Conservation (phyloP, 2,797 vertebrate genomes). For the Crenuchus spilurus region DNA sequence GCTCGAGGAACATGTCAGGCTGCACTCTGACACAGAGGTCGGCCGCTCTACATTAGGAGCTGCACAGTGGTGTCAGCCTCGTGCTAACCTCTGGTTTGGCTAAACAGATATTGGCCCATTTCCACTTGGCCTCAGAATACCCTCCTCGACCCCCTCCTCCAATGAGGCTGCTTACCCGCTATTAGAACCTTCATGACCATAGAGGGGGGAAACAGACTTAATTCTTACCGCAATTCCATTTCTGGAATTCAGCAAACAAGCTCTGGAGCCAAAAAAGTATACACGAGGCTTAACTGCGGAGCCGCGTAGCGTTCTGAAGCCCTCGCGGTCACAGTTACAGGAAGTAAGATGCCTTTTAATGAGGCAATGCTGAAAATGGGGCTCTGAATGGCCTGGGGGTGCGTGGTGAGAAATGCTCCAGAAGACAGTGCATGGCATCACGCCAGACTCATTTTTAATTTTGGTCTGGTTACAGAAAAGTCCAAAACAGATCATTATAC, state of each 20-base stretch:
- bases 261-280: slow-evolving; percentile 55
- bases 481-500: slow-evolving; percentile 48
- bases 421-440: slow-evolving; percentile 36
- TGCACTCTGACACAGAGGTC: slow-evolving; percentile 29
- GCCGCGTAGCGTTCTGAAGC: slow-evolving; percentile 31
- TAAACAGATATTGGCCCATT: slow-evolving; percentile 61
- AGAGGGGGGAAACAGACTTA: slow-evolving; percentile 20
- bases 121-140: slow-evolving; percentile 46
- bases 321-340: slow-evolving; percentile 47
- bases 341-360: slow-evolving; percentile 57
- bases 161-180: slow-evolving; percentile 38
- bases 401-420: slow-evolving; percentile 31
- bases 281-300: slow-evolving; percentile 43
- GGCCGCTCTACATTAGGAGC: slow-evolving; percentile 39
- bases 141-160: neutral
- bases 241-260: slow-evolving; percentile 62
- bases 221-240: slow-evolving; percentile 54
- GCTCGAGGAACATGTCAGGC: slow-evolving; percentile 39
- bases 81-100: slow-evolving; percentile 55
- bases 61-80: slow-evolving; percentile 43
- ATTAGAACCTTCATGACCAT: slow-evolving; percentile 45
- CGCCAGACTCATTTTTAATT: slow-evolving; percentile 49
- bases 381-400: slow-evolving; percentile 34
- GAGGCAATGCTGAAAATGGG: slow-evolving; percentile 48
- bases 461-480: slow-evolving; percentile 37